phyloP scores from a whole-genome alignment of 1,140 invertebrate species.

The Ectropis grisescens region DNA sequence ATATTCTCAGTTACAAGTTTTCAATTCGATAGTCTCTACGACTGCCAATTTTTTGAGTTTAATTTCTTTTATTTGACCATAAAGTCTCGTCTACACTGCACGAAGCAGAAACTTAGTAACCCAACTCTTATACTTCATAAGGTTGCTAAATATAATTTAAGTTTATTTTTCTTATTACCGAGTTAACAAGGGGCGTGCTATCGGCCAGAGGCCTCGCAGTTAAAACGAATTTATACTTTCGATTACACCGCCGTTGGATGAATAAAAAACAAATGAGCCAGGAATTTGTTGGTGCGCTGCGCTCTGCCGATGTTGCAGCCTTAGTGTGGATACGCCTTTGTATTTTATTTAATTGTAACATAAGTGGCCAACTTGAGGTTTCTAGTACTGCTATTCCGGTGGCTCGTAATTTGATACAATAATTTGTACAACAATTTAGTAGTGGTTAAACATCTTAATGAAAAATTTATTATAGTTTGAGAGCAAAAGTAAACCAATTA shows the following conservation, averaged over 20 bases:
- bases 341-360: not conserved
- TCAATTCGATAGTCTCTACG: no score
- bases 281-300: slow-evolving; percentile 57
- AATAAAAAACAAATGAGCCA: slow-evolving; percentile 67
- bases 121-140: slow-evolving; percentile 42
- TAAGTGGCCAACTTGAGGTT: not conserved
- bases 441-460: no score
- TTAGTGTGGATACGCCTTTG: slow-evolving; percentile 20
- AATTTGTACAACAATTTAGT: no score
- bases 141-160: slow-evolving; percentile 41
- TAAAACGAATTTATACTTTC: slow-evolving; percentile 64
- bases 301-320: slow-evolving; percentile 16
- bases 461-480: no score
- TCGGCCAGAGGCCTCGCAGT: slow-evolving; percentile 34
- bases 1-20: no score
- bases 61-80: no score
- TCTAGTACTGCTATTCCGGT: no score
- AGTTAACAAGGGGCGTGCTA: slow-evolving; percentile 40
- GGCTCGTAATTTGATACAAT: no score
- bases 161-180: slow-evolving; percentile 59
- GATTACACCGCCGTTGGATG: slow-evolving; percentile 50
- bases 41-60: no score
- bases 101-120: no score
- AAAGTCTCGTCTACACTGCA: no score
- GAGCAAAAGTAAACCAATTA: no score